These are phyloP conservation scores for Agrotis exclamationis DNA, from an alignment of 2,888 invertebrate species.

Conservation along the genomic window DNA sequence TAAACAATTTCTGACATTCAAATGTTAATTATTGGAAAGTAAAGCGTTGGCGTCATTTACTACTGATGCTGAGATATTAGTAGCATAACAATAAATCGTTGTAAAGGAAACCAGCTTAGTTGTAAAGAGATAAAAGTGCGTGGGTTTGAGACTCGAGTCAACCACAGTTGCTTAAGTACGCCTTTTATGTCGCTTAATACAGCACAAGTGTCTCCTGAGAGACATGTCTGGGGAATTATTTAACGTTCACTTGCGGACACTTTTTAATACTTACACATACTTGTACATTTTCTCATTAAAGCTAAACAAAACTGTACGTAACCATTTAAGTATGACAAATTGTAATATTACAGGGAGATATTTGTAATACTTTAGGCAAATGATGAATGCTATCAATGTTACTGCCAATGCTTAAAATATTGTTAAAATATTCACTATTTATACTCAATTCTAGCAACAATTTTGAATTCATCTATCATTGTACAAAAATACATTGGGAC, in stretches of 20 bases:
- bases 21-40: slow-evolving; percentile 85
- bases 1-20: slow-evolving; percentile 72
- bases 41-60: slow-evolving; percentile 81
- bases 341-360: slow-evolving; percentile 36
- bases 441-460: slow-evolving; percentile 45
- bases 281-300: slow-evolving; percentile 19
- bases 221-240: slow-evolving; percentile 63
- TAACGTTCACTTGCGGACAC: slow-evolving; percentile 42
- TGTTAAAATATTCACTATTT: slow-evolving; percentile 54
- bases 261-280: slow-evolving; percentile 18
- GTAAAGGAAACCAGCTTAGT: slow-evolving; percentile 86
- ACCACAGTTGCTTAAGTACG: slow-evolving; percentile 85
- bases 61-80: slow-evolving; percentile 81
- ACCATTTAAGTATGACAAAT: slow-evolving; percentile 51
- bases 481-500: slow-evolving; percentile 51
- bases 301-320: slow-evolving; percentile 28
- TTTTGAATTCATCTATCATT: slow-evolving; percentile 55
- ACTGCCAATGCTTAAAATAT: slow-evolving; percentile 49
- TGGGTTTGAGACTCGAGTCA: slow-evolving; percentile 79
- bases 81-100: slow-evolving; percentile 88
- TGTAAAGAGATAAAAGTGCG: slow-evolving; percentile 88
- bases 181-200: slow-evolving; percentile 85
- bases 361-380: slow-evolving; percentile 45
- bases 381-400: slow-evolving; percentile 49
- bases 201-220: slow-evolving; percentile 58